phyloP scores from a whole-genome alignment of 37 sponge, comb jelly and placozoan species.

The Theonella swinhoei region DNA sequence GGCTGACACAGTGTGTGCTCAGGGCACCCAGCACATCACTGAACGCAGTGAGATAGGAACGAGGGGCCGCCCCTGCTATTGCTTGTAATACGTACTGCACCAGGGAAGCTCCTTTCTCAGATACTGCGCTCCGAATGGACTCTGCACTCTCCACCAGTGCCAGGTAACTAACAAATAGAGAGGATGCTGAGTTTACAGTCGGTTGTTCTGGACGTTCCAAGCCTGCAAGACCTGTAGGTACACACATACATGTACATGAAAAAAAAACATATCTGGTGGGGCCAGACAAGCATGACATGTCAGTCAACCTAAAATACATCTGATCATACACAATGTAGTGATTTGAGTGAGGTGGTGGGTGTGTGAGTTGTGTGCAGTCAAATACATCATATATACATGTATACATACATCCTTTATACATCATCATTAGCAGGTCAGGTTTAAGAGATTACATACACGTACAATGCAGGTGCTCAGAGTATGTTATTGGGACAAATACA shows the following conservation, averaged over 20 bases:
- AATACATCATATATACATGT: no score
- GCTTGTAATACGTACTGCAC: conserved; percentile 50
- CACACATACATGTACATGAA: no score
- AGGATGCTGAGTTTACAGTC: conserved; percentile 26
- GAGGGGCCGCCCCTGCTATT: conserved; percentile 31
- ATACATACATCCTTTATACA: background rate
- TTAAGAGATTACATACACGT: background rate
- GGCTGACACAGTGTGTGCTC: conserved; percentile 16
- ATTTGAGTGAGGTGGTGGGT: background rate
- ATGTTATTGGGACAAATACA: no score
- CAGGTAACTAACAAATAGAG: conserved; percentile 41
- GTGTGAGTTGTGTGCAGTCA: no score
- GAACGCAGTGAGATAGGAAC: conserved; percentile 31
- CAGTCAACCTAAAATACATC: no score
- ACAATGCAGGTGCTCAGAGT: background rate
- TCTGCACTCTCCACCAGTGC: background rate
- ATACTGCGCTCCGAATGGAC: background rate
- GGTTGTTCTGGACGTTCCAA: conserved; percentile 44
- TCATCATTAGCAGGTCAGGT: background rate
- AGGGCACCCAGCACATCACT: conserved; percentile 32
- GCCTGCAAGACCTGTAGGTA: conserved; percentile 35
- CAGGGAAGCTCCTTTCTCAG: background rate
- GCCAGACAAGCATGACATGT: background rate
- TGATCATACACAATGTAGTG: no score
- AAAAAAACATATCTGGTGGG: no score